phyloP scores from a whole-genome alignment of 23 tunicate genomes.

The Corella eumyota region DNA sequence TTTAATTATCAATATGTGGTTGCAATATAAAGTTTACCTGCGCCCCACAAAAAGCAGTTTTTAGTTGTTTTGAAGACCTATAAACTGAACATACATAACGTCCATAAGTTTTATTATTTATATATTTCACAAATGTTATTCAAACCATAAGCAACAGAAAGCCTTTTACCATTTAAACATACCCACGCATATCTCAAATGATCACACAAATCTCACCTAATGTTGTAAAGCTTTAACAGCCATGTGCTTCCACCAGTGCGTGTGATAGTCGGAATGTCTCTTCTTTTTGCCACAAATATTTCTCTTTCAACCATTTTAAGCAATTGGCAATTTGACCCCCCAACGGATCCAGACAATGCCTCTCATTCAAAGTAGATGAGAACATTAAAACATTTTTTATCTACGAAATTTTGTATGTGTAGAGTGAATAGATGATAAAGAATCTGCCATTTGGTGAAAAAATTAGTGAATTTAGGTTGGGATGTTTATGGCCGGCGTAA shows the following conservation, averaged over 20 bases:
- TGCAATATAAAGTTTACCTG: too few relatives aligned
- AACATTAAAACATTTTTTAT: constrained; percentile 30
- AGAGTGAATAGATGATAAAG: constrained; percentile 36
- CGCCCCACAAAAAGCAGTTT: too few relatives aligned
- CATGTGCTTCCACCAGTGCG: constrained; percentile 13
- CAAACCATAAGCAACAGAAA: too few relatives aligned
- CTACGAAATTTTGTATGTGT: constrained; percentile 32
- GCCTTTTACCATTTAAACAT: neutral
- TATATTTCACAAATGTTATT: too few relatives aligned
- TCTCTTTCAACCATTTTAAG: constrained; percentile 45
- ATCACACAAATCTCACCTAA: constrained; percentile 15
- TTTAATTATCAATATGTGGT: too few relatives aligned
- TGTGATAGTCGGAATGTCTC: constrained; percentile 30
- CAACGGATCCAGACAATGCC: constrained; percentile 29
- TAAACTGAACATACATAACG: neutral
- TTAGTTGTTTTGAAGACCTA: too few relatives aligned
- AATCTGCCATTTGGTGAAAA: constrained; percentile 56
- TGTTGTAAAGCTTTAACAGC: constrained; percentile 48
- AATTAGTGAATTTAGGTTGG: constrained; percentile 51
- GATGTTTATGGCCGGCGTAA: constrained; percentile 70
- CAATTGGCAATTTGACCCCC: constrained; percentile 57
- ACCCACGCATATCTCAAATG: neutral
- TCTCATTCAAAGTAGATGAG: constrained; percentile 7
- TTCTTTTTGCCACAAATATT: constrained; percentile 11
- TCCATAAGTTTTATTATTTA: neutral